phyloP scores from a whole-genome alignment of 64 coral and sea anemone species.

The Astreopora myriophthalma region DNA sequence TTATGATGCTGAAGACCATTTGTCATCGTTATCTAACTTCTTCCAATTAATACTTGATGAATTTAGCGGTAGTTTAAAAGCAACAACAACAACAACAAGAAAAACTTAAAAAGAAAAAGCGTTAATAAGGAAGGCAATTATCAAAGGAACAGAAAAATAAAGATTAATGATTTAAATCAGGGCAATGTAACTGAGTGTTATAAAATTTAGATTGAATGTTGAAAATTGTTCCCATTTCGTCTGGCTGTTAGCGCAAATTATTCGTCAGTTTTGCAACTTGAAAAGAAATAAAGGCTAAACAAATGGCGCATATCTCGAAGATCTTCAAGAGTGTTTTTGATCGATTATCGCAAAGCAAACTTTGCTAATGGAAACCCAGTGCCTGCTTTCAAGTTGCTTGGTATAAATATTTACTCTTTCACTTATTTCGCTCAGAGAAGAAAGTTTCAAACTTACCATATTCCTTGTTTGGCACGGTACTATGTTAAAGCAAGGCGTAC shows the following conservation, averaged over 20 bases:
- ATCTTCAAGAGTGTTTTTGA: neutral
- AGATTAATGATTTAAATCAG: too few species aligned
- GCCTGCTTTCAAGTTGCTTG: neutral
- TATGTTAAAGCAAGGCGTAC: neutral
- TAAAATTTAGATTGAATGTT: too few species aligned
- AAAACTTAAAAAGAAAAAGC: neutral
- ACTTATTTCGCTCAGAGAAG: neutral
- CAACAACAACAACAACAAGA: too few species aligned
- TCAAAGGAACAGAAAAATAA: too few species aligned
- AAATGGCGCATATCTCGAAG: neutral
- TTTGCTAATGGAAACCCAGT: neutral
- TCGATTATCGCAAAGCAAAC: neutral
- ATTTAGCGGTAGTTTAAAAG: neutral
- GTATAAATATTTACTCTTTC: constrained; percentile 21
- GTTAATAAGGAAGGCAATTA: neutral
- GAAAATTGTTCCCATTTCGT: neutral
- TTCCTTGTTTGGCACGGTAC: neutral
- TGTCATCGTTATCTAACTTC: neutral
- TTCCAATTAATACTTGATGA: neutral
- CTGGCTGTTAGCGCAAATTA: neutral
- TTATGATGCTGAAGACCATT: too few species aligned
- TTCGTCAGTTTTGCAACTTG: neutral
- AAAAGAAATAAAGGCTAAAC: neutral
- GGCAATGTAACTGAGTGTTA: too few species aligned
- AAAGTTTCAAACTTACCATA: neutral